phyloP scores from a whole-genome alignment of 2,113 vertebrate genomes.

The Colinus virginianus region DNA sequence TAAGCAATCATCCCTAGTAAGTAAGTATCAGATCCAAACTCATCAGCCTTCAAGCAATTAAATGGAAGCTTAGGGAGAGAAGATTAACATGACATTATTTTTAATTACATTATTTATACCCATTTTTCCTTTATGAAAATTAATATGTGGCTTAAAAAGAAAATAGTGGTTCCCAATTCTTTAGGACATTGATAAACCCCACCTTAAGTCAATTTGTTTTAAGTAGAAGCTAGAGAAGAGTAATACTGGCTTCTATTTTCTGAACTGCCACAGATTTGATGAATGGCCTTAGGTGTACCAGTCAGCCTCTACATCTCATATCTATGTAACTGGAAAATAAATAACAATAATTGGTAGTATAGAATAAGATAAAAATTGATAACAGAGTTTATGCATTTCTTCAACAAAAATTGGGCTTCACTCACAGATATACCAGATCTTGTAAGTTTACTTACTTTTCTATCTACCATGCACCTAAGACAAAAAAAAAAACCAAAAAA shows the following conservation, averaged over 20 bases:
- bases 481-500: too few relatives aligned
- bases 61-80: constrained; percentile 6
- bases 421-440: not conserved
- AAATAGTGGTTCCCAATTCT: not conserved
- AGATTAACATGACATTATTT: constrained; percentile 63
- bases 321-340: not conserved
- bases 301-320: not conserved
- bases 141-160: not conserved
- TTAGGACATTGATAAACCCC: not conserved
- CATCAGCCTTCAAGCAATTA: constrained; percentile 49
- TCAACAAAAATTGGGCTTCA: not conserved
- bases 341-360: not conserved
- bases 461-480: not conserved
- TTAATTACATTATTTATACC: constrained; percentile 47
- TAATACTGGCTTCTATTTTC: not conserved
- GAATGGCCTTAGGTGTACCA: not conserved
- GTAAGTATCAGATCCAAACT: constrained; percentile 58
- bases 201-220: not conserved
- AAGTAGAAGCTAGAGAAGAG: not conserved
- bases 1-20: constrained; percentile 51
- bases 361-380: not conserved
- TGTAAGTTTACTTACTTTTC: not conserved
- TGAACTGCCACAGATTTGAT: not conserved
- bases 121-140: constrained; percentile 54
- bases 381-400: not conserved